A percentile compares a stretch with the other conserved stretches of the same genome.
Evolutionary conservation across 2,797 vertebrate species (phyloP).

Genomic region (Crocodylus rhombifer): DNA sequence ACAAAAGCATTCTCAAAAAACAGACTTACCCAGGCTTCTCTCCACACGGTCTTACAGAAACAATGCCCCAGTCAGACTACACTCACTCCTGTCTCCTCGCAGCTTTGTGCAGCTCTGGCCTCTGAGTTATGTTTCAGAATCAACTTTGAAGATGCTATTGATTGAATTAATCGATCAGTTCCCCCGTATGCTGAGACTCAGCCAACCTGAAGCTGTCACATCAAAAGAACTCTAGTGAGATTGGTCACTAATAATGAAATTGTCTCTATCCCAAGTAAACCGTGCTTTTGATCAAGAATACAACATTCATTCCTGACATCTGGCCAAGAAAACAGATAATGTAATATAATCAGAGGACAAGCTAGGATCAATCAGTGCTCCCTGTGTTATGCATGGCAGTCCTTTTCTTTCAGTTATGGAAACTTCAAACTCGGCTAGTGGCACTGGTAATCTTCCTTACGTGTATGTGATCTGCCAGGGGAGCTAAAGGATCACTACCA

Average conservation of each 20-base stretch:
- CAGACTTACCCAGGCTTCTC: not conserved
- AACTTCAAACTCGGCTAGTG: conserved; percentile 40
- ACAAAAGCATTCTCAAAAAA: not conserved
- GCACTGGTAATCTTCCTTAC: conserved; percentile 18
- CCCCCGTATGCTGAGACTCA: not conserved
- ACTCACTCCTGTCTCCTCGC: not conserved
- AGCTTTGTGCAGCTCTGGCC: not conserved
- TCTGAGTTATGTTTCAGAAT: not conserved
- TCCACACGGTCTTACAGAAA: accelerated
- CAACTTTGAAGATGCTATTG: not conserved
- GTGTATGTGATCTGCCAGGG: not conserved
- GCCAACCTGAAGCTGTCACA: conserved; percentile 5
- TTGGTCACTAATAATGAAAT: conserved; percentile 51
- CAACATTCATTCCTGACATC: conserved; percentile 28
- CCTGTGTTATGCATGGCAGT: conserved; percentile 43
- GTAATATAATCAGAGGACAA: conserved; percentile 33
- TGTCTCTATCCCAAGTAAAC: conserved; percentile 9
- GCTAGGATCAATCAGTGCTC: conserved; percentile 14
- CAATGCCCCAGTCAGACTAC: not conserved
- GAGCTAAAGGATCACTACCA: conserved; percentile 36
- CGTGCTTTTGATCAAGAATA: conserved; percentile 48
- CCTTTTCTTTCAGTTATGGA: conserved; percentile 37
- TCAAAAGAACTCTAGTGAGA: conserved; percentile 44
- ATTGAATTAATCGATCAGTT: conserved; percentile 32
- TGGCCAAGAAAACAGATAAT: conserved; percentile 48